Percentiles rank a stretch among this genome's conserved stretches.
These are phyloP conservation scores for Philereme transversata DNA, from an alignment of 2,888 invertebrate genomes.

Conservation along the genomic window DNA sequence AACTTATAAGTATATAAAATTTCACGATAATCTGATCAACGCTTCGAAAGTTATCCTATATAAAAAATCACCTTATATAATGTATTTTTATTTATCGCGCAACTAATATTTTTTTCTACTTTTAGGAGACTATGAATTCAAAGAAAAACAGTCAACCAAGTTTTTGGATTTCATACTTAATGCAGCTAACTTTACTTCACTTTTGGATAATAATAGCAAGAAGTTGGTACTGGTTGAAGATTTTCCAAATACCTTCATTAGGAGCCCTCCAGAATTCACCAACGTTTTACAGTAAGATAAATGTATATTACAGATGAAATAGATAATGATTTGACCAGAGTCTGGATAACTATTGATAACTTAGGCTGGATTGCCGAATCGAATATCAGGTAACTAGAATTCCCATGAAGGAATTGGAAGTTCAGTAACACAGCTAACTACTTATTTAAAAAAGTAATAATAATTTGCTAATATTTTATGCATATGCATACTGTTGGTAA, in stretches of 20 bases:
- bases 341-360: no score
- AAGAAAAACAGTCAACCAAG: conserved; percentile 85
- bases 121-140: conserved; percentile 74
- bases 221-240: conserved; percentile 90
- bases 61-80: background rate
- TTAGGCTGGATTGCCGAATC: no score
- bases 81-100: background rate
- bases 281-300: conserved; percentile 86
- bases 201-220: conserved; percentile 79
- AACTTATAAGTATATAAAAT: no score
- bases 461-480: no score
- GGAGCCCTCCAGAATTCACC: conserved; percentile 86
- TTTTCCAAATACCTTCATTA: conserved; percentile 90
- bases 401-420: no score
- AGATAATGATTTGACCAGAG: no score
- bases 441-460: no score
- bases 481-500: no score
- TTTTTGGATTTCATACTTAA: conserved; percentile 91
- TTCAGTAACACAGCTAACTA: no score
- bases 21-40: no score
- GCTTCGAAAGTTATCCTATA: no score
- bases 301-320: background rate
- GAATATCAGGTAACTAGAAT: no score
- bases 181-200: conserved; percentile 90
- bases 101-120: conserved; percentile 26